These are phyloP conservation scores for Nesospiza acunhae DNA, from an alignment of 2,113 vertebrate genomes.

Conservation along the genomic window DNA sequence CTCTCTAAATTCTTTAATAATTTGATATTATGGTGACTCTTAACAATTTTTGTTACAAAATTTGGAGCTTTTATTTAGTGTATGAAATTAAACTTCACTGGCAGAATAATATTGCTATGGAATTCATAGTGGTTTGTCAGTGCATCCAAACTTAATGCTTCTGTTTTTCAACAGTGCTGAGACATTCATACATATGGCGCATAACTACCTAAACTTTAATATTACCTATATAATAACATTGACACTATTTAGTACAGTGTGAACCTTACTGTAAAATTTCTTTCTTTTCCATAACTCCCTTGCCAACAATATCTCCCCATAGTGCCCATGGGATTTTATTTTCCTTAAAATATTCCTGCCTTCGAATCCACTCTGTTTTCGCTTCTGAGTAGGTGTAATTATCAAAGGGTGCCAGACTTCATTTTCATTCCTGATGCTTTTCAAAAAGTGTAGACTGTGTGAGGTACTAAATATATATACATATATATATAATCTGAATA, in stretches of 20 bases:
- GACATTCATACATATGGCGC: background rate
- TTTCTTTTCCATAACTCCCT: background rate
- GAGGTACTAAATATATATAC: background rate
- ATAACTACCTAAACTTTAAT: background rate
- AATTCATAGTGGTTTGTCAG: background rate
- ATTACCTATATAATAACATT: background rate
- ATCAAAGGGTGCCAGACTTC: background rate
- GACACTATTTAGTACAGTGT: background rate
- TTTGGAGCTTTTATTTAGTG: background rate
- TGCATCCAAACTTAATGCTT: background rate
- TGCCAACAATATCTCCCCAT: background rate
- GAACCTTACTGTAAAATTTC: background rate
- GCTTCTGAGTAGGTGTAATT: background rate
- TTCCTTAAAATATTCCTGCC: background rate
- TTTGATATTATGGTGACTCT: background rate
- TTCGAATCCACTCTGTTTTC: background rate
- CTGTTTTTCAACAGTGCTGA: background rate
- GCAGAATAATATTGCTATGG: background rate
- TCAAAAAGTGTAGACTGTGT: background rate
- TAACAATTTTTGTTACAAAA: background rate
- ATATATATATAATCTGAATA: background rate
- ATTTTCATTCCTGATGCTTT: background rate
- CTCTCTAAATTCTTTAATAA: background rate
- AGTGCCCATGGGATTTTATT: background rate
- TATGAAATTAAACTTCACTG: background rate